phyloP scores from a whole-genome alignment of 2,888 invertebrate genomes.

The Synergus itoensis region DNA sequence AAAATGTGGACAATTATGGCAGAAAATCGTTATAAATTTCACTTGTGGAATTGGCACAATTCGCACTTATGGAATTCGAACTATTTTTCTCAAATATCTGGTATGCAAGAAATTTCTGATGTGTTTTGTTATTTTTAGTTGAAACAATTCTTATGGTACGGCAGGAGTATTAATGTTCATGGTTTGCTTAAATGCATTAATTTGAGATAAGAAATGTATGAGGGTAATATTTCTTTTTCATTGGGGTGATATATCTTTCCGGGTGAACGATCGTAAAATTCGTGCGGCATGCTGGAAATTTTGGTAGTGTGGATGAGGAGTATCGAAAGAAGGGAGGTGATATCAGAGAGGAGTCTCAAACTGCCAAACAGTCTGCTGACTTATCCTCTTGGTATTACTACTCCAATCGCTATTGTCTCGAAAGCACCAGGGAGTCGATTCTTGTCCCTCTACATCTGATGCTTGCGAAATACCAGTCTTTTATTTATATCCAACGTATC shows the following conservation, averaged over 20 bases:
- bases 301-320: not conserved
- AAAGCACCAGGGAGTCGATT: constrained; percentile 4
- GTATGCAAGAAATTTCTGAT: too few species aligned
- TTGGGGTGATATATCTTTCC: not conserved
- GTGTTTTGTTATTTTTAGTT: too few species aligned
- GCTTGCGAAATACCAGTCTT: not conserved
- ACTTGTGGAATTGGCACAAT: not conserved
- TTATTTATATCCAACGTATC: constrained; percentile 30
- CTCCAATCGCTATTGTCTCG: constrained; percentile 9
- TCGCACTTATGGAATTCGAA: not conserved
- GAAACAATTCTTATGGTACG: too few species aligned
- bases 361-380: not conserved
- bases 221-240: not conserved
- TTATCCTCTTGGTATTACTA: not conserved
- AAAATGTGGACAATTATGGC: not conserved
- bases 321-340: too few species aligned
- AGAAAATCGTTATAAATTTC: not conserved
- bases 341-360: not conserved
- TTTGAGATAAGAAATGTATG: not conserved
- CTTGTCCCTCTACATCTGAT: constrained; percentile 7
- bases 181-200: not conserved
- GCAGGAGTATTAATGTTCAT: not conserved
- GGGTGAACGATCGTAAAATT: not conserved
- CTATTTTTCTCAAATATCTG: not conserved
- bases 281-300: not conserved